Evolutionary conservation across 2,797 vertebrate genomes (phyloP), one percentile per base, ranked within the genome.

Genomic region (Falco peregrinus): DNA sequence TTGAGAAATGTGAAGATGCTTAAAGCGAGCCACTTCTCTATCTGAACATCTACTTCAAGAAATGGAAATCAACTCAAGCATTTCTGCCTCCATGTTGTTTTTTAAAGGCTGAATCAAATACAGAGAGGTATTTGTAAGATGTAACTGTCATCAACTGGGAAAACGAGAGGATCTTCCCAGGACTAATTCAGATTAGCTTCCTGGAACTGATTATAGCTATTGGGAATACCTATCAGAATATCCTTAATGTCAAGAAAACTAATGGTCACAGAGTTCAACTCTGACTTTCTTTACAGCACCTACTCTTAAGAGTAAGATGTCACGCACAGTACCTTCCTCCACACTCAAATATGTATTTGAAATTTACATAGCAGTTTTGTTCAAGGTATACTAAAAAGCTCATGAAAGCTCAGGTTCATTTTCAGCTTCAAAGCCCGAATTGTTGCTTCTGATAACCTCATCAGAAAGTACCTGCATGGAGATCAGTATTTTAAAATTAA

Each of bases 401-500:
- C 9, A n/a, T 65, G 56, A 84, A 88, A 59, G 47, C 31, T 86
- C 37, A 63, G 56, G 35, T 54, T 90, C 75, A 97, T 90, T 97
- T 98, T 97, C 98, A 96, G 96, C 90, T 97, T 97, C 93, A 97
- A 98, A 98, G 97, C 15, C 31, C 69, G 24, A 79, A 96, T 77
- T n/a, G 21, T 53, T 83, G 45, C 97, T 98, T 97, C 67, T 95
- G 93, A 97, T 93, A 97, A 94, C 93, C 98, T 98, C 93, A 98
- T 98, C 96, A 98, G 90, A 97, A 98, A 96, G 56, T 87, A 93
- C 65, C 85, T 64, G 79, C 89, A 75, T 79, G 37, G 22, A 90
- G 88, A 88, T 56, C 67, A 94, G 96, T 95, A 97, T 96, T 97
- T 97, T 97, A 96, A 97, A 98, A 98, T 97, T 97, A 98, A 97